Conservation (phyloP, 2,113 vertebrate species). For the Ceuthmochares aereus region DNA sequence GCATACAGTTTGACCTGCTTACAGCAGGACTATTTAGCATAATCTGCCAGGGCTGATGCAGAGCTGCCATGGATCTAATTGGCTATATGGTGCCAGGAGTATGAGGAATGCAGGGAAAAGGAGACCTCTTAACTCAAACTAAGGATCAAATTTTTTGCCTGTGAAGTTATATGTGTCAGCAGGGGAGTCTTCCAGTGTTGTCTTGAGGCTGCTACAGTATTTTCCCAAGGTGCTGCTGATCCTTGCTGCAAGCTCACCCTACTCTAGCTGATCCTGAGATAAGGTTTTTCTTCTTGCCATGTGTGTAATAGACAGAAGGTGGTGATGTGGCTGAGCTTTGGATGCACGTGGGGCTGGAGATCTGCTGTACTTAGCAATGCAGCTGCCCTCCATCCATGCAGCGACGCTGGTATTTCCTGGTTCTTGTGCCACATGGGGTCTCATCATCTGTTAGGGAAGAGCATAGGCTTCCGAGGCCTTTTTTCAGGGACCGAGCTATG, state of each 20-base stretch:
- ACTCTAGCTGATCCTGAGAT: rapidly evolving
- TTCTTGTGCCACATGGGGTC: background rate
- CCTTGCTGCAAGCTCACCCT: rapidly evolving
- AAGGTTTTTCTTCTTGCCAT: background rate
- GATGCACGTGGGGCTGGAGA: background rate
- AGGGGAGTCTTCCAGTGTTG: background rate
- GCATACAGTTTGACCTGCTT: background rate
- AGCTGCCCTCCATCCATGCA: background rate
- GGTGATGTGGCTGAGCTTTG: background rate
- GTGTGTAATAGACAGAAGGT: rapidly evolving
- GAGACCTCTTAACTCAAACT: background rate
- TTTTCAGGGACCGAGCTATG: background rate
- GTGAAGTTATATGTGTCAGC: background rate
- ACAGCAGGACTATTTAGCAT: background rate
- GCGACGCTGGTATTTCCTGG: background rate
- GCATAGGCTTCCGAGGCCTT: background rate
- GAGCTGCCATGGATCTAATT: background rate
- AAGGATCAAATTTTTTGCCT: background rate
- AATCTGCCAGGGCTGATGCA: background rate
- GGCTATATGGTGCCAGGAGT: background rate
- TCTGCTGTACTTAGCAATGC: background rate
- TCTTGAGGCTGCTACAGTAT: background rate
- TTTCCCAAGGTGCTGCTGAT: background rate
- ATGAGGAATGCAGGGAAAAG: background rate
- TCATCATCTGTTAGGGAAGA: background rate